Evolutionary conservation across 2,888 invertebrate species (phyloP).

Genomic region (Malthinus flaveolus): DNA sequence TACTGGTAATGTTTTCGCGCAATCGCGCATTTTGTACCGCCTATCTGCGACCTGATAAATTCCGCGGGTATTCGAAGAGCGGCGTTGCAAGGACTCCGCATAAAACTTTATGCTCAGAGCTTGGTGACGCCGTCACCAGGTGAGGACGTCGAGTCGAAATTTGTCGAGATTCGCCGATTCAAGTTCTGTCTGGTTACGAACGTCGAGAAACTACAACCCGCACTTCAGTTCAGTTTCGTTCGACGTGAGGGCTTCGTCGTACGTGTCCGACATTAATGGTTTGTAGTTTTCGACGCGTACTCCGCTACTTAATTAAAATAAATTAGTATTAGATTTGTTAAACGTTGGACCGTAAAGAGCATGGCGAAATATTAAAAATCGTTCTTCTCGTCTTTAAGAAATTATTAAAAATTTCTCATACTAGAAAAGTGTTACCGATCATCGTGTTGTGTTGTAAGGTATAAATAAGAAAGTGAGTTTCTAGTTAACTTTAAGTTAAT

Average conservation of each 20-base stretch:
- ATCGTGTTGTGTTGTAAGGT: constrained; percentile 2
- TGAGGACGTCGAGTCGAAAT: constrained; percentile 44
- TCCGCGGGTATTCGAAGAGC: constrained; percentile 45
- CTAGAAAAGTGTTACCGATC: neutral
- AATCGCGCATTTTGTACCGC: constrained; percentile 47
- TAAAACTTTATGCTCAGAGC: constrained; percentile 26
- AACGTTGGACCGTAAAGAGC: neutral
- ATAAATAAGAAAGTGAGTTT: constrained; percentile 2
- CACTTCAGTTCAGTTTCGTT: constrained; percentile 31
- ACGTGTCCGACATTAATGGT: constrained; percentile 5
- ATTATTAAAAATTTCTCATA: constrained; percentile 1
- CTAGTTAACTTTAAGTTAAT: too few species aligned
- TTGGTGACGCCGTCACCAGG: constrained; percentile 40
- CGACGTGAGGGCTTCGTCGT: constrained; percentile 10
- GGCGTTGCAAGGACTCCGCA: constrained; percentile 41
- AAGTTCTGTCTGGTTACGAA: constrained; percentile 16
- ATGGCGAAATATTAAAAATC: neutral
- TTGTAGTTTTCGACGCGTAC: constrained; percentile 26
- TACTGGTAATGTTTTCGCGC: constrained; percentile 49
- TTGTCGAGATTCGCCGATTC: constrained; percentile 22
- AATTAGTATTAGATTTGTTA: neutral
- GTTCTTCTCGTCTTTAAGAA: neutral
- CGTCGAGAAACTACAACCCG: constrained; percentile 30
- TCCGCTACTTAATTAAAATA: constrained; percentile 6
- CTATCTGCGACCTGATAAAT: constrained; percentile 47